A percentile compares a stretch with the other conserved stretches of the same genome.
Evolutionary conservation across 2,888 invertebrate species (phyloP).

Genomic region (Torymus tubicola): DNA sequence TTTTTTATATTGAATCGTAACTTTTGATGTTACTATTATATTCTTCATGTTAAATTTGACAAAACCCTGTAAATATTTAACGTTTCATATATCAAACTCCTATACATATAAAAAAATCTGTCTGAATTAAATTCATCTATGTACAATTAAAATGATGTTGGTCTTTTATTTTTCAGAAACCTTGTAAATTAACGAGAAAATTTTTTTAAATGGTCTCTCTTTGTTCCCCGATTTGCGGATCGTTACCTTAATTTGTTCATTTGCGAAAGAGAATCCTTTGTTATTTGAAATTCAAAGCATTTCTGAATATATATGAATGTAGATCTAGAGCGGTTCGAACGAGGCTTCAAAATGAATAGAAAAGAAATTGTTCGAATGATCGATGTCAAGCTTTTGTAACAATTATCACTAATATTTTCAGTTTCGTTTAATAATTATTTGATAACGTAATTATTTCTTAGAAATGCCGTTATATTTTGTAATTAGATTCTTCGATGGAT

Average conservation of each 20-base stretch:
- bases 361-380: neutral
- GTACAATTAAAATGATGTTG: neutral
- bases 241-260: conserved; percentile 16
- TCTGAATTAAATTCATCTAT: neutral
- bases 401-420: neutral
- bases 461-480: too few relatives aligned
- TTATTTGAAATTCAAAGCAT: neutral
- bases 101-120: too few relatives aligned
- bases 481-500: too few relatives aligned
- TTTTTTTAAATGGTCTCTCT: conserved; percentile 3
- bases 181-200: neutral
- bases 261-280: conserved; percentile 40
- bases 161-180: neutral
- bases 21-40: too few relatives aligned
- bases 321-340: neutral
- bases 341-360: conserved; percentile 6
- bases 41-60: too few relatives aligned
- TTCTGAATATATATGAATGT: conserved; percentile 26
- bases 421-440: neutral
- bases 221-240: neutral
- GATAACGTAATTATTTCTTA: neutral
- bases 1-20: too few relatives aligned
- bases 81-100: too few relatives aligned
- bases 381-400: conserved; percentile 11
- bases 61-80: too few relatives aligned